Evolutionary conservation across 2,113 vertebrate genomes (phyloP), one percentile per base, ranked within the genome.

Genomic region (Pitta sordida): DNA sequence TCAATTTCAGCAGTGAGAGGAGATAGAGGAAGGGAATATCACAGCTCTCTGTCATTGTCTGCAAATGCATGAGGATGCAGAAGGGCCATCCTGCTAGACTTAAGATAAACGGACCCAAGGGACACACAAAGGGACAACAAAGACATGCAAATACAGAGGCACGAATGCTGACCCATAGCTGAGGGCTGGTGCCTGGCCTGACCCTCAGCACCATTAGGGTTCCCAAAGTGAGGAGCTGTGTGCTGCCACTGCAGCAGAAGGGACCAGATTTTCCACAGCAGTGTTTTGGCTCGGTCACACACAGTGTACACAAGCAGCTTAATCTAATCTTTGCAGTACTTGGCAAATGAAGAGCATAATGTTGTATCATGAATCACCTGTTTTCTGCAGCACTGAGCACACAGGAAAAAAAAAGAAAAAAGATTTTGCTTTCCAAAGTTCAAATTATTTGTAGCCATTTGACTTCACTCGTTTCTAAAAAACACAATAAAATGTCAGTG

Each of bases 11-110:
- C 77, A 76, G 91, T 76, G 86, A 91, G 84, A 69, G 16, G 36
- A 90, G 85, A 67, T 95, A 91, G 88, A 95, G 78, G 91, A 95
- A 94, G 76, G 89, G 92, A 96, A 77, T 90, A 93, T 80, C 82
- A 71, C 86, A 86, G 86, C 52, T 90, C 81, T 83, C 34, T 94
- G 86, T 82, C 95, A 84, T 89, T 90, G 88, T 89, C 91, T 94
- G 91, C 78, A 90, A 86, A 64, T 73, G 75, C 51, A 55, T 5
- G 15, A 80, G 75, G 78, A 96, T 56, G 64, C 51, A 58, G 83
- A 93, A 69, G 63, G 55, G 60, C 80, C 91, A 79, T 91, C 65
- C 68, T 83, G 51, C 58, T 69, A 82, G 88, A 82, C 1, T 2
- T 30, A 81, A 89, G 65, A 74, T 26, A 89, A 78, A 84, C 36